A percentile compares a stretch with the other conserved stretches of the same genome.
Evolutionary conservation across 2,113 vertebrate species (phyloP).

Genomic region (Eulemur rufifrons): DNA sequence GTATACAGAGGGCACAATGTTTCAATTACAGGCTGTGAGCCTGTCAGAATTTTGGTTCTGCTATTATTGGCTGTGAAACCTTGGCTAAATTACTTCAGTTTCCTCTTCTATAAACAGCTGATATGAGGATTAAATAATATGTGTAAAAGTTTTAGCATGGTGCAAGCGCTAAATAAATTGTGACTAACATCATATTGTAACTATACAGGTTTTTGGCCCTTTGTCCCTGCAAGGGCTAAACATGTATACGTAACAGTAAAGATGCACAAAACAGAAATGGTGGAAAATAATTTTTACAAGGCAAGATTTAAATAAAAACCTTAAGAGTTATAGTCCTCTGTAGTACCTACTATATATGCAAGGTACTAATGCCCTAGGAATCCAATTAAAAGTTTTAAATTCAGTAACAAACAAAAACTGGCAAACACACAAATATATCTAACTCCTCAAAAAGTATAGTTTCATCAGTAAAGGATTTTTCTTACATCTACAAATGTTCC

Average conservation of each 20-base stretch:
- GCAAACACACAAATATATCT: neutral
- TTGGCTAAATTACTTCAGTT: neutral
- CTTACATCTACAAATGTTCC: neutral
- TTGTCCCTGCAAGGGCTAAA: neutral
- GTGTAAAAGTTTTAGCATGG: neutral
- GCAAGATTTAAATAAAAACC: neutral
- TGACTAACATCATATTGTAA: neutral
- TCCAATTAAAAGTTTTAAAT: neutral
- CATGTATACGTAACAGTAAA: neutral
- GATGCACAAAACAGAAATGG: neutral
- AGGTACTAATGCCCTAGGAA: neutral
- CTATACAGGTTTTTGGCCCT: neutral
- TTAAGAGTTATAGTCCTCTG: neutral
- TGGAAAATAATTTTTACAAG: neutral
- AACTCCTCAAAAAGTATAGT: neutral
- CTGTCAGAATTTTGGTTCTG: neutral
- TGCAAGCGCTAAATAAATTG: neutral
- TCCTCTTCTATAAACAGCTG: neutral
- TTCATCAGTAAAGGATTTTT: neutral
- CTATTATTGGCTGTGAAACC: neutral
- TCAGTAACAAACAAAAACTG: conserved; percentile 8
- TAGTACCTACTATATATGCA: neutral
- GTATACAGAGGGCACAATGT: neutral
- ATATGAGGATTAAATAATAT: neutral
- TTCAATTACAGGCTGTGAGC: neutral